phyloP scores from a whole-genome alignment of 1,140 invertebrate genomes.

The Aporrectodea caliginosa region DNA sequence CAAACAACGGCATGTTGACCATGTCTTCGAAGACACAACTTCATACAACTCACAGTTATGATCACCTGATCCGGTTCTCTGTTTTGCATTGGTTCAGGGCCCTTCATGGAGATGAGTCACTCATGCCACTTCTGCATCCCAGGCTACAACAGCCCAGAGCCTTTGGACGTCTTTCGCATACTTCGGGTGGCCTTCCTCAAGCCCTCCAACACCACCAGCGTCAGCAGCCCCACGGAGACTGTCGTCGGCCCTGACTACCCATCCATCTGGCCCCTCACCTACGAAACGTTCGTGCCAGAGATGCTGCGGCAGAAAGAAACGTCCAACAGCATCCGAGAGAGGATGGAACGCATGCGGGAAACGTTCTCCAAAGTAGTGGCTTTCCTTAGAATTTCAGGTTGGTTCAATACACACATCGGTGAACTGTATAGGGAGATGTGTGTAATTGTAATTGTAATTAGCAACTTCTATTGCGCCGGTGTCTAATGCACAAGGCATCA shows the following conservation, averaged over 20 bases:
- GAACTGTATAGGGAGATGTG: too few species aligned
- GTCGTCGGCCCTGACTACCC: not conserved
- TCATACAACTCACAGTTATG: too few species aligned
- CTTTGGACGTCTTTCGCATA: slow-evolving; percentile 27
- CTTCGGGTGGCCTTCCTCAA: slow-evolving; percentile 22
- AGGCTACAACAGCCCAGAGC: slow-evolving; percentile 19
- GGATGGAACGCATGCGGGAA: slow-evolving; percentile 27
- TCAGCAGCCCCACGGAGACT: not conserved
- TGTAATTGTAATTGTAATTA: too few species aligned
- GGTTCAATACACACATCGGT: too few species aligned
- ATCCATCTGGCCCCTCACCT: slow-evolving; percentile 18
- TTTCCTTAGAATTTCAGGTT: slow-evolving; percentile 28
- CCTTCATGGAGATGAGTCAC: not conserved
- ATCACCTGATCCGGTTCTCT: too few species aligned
- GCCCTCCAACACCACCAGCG: not conserved
- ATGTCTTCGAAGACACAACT: too few species aligned
- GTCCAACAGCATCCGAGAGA: not conserved
- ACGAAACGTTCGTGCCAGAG: slow-evolving; percentile 29
- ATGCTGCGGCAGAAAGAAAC: not conserved
- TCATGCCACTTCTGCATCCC: slow-evolving; percentile 23
- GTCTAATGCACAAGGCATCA: too few species aligned
- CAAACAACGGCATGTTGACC: too few species aligned
- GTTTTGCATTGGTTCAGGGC: not conserved
- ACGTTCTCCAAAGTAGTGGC: slow-evolving; percentile 14
- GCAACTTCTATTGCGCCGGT: too few species aligned